Conservation (phyloP, 2,888 invertebrate species). For the Limnephilus marmoratus region DNA sequence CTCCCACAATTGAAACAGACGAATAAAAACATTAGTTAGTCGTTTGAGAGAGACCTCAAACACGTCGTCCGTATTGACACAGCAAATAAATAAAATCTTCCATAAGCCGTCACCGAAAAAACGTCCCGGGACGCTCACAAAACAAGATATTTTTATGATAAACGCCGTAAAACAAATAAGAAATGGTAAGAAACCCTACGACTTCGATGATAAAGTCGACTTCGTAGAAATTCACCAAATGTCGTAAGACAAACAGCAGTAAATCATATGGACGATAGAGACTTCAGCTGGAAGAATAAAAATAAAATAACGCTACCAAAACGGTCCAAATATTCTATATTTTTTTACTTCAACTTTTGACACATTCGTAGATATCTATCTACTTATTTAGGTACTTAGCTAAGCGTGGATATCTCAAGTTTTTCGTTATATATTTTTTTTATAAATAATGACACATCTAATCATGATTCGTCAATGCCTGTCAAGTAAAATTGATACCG, state of each 20-base stretch:
- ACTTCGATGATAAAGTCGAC: slow-evolving; percentile 34
- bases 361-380: background rate
- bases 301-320: background rate
- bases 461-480: slow-evolving; percentile 41
- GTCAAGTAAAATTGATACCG: slow-evolving; percentile 29
- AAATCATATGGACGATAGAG: slow-evolving; percentile 34
- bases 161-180: slow-evolving; percentile 46
- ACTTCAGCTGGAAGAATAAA: background rate
- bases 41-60: slow-evolving; percentile 29
- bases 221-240: slow-evolving; percentile 44
- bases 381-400: background rate
- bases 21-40: slow-evolving; percentile 3
- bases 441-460: slow-evolving; percentile 31
- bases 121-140: background rate
- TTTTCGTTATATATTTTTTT: background rate
- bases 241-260: slow-evolving; percentile 41
- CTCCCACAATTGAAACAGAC: slow-evolving; percentile 8
- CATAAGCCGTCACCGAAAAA: background rate
- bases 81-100: slow-evolving; percentile 35
- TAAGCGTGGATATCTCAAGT: background rate
- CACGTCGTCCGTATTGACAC: slow-evolving; percentile 28
- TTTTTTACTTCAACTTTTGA: background rate
- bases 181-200: slow-evolving; percentile 23
- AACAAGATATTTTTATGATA: slow-evolving; percentile 36
- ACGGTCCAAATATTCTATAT: background rate